Conservation (phyloP, 2,797 vertebrate genomes). For the Crenichthys baileyi region DNA sequence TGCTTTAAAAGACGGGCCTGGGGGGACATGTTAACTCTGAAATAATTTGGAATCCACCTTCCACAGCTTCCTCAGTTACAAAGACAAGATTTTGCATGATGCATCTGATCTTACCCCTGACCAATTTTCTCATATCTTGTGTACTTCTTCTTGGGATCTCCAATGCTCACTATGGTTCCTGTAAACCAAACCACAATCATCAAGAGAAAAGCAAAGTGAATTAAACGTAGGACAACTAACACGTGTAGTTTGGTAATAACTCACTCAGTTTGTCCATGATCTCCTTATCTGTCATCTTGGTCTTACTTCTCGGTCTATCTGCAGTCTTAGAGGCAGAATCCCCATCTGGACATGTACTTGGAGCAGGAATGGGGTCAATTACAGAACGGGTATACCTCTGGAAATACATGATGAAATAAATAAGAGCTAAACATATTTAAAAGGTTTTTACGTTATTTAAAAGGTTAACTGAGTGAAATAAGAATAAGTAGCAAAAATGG, state of each 20-base stretch:
- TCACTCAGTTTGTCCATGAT: slow-evolving; percentile 98
- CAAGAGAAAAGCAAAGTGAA: not conserved
- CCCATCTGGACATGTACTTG: slow-evolving; percentile 81
- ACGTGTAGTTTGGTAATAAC: not conserved
- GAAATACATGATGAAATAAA: not conserved
- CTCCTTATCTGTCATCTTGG: slow-evolving; percentile 97
- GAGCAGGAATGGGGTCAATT: slow-evolving; percentile 93
- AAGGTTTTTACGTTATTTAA: not conserved
- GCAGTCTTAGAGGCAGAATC: slow-evolving; percentile 85
- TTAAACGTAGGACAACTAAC: not conserved
- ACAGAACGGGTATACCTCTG: slow-evolving; percentile 96
- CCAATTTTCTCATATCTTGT: slow-evolving; percentile 98
- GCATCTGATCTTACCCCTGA: slow-evolving; percentile 88
- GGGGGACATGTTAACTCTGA: too few relatives aligned
- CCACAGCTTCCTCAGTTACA: too few relatives aligned
- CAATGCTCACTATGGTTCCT: slow-evolving; percentile 99
- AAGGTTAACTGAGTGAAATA: too few relatives aligned
- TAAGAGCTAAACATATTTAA: not conserved
- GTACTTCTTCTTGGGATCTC: slow-evolving; percentile 99
- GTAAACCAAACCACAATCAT: slow-evolving; percentile 24
- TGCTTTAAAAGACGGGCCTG: too few relatives aligned
- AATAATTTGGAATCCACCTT: too few relatives aligned
- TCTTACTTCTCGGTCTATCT: slow-evolving; percentile 94
- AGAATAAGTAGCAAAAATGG: not conserved
- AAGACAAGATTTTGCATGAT: not conserved